phyloP scores from a whole-genome alignment of 2,888 invertebrate species.

The Lasioglossum calceatum region DNA sequence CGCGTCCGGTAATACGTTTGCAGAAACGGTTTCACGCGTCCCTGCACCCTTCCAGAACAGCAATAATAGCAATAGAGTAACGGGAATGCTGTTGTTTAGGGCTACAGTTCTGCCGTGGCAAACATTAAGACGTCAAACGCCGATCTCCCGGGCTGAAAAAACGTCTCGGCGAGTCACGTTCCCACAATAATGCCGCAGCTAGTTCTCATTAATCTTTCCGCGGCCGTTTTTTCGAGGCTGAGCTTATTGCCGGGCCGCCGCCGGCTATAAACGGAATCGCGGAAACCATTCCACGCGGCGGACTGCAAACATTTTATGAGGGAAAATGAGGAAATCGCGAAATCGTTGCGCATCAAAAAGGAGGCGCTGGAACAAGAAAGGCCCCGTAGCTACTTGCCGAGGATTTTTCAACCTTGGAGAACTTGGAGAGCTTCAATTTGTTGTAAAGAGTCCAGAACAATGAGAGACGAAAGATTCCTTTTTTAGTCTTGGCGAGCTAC shows the following conservation, averaged over 20 bases:
- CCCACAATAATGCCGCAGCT: background rate
- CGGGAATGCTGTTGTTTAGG: background rate
- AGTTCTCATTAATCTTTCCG: slow-evolving; percentile 21
- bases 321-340: background rate
- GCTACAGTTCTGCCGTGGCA: background rate
- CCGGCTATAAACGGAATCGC: background rate
- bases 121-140: slow-evolving; percentile 9
- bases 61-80: background rate
- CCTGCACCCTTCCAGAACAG: background rate
- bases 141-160: background rate
- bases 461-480: background rate
- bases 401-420: background rate
- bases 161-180: slow-evolving; percentile 23
- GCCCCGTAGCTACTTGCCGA: background rate
- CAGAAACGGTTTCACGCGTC: background rate
- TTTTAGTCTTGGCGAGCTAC: background rate
- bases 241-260: background rate
- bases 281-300: background rate
- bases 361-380: slow-evolving; percentile 2
- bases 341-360: background rate
- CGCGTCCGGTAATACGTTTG: background rate
- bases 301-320: slow-evolving; percentile 24
- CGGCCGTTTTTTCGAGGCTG: background rate
- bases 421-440: background rate
- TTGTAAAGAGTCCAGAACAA: background rate